These are phyloP conservation scores for Drosophila kokeensis DNA, from an alignment of 2,888 invertebrate genomes.

Conservation along the genomic window DNA sequence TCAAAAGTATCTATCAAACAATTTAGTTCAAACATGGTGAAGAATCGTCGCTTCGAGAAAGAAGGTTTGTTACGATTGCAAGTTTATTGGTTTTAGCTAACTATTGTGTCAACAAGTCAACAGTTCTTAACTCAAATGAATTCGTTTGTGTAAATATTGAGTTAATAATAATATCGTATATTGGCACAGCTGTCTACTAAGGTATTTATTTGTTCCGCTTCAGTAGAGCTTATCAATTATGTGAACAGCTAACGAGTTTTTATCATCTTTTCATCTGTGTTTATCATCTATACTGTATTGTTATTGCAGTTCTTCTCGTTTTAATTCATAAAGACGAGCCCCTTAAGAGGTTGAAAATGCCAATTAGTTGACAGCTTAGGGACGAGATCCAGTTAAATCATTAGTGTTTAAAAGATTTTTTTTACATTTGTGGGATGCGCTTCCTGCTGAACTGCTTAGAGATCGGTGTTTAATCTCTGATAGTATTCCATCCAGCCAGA, in stretches of 20 bases:
- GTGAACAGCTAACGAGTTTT: neutral
- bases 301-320: neutral
- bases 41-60: constrained; percentile 82
- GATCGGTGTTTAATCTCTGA: neutral
- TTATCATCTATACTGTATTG: neutral
- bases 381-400: constrained; percentile 19
- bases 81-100: neutral
- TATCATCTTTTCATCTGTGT: neutral
- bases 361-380: constrained; percentile 4
- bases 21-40: constrained; percentile 67
- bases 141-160: constrained; percentile 2
- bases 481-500: constrained; percentile 22
- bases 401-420: constrained; percentile 38
- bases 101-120: neutral
- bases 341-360: neutral
- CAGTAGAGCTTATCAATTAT: constrained; percentile 15
- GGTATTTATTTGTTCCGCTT: constrained; percentile 17
- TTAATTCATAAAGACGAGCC: constrained; percentile 58
- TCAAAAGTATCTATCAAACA: constrained; percentile 6
- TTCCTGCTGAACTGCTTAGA: neutral
- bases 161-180: neutral
- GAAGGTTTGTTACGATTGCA: constrained; percentile 63
- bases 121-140: neutral
- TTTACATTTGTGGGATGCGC: constrained; percentile 5
- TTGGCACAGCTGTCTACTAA: constrained; percentile 8